A percentile compares a stretch with the other conserved stretches of the same genome.
phyloP scores from a whole-genome alignment of 2,797 vertebrate genomes.

The Borostomias antarcticus region DNA sequence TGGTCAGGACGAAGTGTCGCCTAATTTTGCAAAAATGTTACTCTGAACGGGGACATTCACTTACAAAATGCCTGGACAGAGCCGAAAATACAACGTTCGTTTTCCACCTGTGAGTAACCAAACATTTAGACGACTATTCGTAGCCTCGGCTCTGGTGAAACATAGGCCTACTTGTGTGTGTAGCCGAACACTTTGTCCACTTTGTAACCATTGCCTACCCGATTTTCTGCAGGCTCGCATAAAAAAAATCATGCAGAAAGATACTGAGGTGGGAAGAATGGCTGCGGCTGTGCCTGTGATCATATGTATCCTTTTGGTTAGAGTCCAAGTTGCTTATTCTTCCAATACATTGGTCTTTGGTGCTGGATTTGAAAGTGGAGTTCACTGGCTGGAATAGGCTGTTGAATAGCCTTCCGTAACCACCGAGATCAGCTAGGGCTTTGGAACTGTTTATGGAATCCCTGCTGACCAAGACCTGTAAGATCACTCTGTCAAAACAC shows the following conservation, averaged over 20 bases:
- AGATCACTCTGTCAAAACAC: conserved; percentile 71
- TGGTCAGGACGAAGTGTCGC: conserved; percentile 35
- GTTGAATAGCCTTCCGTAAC: conserved; percentile 41
- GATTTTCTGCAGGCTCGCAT: conserved; percentile 68
- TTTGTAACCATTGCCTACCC: background rate
- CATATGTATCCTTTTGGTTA: conserved; percentile 73
- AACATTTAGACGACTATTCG: background rate
- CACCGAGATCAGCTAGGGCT: conserved; percentile 65
- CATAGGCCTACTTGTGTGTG: background rate
- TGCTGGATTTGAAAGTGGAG: too few relatives aligned
- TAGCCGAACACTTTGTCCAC: background rate
- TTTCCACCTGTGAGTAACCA: conserved; percentile 75
- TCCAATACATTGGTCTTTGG: too few relatives aligned
- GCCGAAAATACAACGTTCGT: conserved; percentile 71
- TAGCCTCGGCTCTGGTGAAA: too few relatives aligned
- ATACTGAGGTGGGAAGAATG: conserved; percentile 75
- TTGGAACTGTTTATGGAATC: conserved; percentile 77
- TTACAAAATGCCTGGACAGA: conserved; percentile 71
- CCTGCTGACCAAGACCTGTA: conserved; percentile 69
- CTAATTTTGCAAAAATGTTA: conserved; percentile 68
- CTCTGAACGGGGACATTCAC: conserved; percentile 29
- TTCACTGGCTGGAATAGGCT: too few relatives aligned
- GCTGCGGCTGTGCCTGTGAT: conserved; percentile 76
- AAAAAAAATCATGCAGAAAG: conserved; percentile 82
- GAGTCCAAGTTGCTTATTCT: background rate